Evolutionary conservation across 2,888 invertebrate species (phyloP).

Genomic region (Tinea trinotella): DNA sequence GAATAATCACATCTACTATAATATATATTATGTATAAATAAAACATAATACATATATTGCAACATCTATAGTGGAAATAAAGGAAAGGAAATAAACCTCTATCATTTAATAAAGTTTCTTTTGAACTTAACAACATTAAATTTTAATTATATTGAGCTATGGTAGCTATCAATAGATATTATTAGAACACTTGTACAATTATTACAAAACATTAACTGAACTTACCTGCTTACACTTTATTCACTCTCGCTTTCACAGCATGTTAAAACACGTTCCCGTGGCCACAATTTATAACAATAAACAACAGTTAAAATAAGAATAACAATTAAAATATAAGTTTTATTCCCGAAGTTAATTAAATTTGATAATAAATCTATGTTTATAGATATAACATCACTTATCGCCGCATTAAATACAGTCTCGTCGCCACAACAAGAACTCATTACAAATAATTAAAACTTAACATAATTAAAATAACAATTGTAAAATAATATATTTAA

Average conservation of each 20-base stretch:
- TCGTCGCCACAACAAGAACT: constrained; percentile 66
- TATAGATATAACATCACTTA: constrained; percentile 44
- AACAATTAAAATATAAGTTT: not conserved
- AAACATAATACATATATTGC: no score
- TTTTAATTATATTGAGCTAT: no score
- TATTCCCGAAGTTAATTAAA: constrained; percentile 11
- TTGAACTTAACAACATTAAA: no score
- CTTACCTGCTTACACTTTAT: no score
- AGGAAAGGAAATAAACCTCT: no score
- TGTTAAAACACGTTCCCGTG: not conserved
- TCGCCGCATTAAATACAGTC: constrained; percentile 50
- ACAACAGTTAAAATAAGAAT: constrained; percentile 1
- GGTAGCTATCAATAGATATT: no score
- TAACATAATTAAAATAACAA: constrained; percentile 24
- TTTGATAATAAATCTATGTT: constrained; percentile 13
- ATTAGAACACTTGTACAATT: no score
- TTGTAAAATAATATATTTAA: constrained; percentile 20
- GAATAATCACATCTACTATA: no score
- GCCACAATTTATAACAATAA: not conserved
- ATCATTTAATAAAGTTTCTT: no score
- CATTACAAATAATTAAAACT: constrained; percentile 38
- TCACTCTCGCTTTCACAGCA: not conserved
- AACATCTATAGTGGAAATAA: no score
- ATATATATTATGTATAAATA: no score
- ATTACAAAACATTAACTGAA: no score